A percentile compares a stretch with the other conserved stretches of the same genome.
Conservation (phyloP, 2,888 invertebrate genomes). For the Nipponacmea schrenckii region DNA sequence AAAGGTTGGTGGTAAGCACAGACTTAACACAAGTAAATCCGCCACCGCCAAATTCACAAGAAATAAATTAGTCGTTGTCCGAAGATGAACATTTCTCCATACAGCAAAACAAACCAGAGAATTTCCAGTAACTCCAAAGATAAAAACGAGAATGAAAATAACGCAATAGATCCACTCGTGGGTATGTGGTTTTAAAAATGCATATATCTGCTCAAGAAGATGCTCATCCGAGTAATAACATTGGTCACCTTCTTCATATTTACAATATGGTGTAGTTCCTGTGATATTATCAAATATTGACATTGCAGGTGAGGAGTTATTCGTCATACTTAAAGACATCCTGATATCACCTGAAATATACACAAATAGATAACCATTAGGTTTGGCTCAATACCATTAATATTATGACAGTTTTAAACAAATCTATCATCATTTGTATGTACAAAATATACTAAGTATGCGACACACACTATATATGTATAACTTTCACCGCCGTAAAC, state of each 20-base stretch:
- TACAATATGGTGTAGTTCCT: background rate
- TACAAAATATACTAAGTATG: too few species aligned
- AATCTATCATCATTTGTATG: too few species aligned
- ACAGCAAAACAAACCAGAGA: slow-evolving; percentile 89
- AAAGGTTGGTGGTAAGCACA: slow-evolving; percentile 88
- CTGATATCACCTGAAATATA: too few species aligned
- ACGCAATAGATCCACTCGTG: slow-evolving; percentile 84
- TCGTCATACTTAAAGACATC: too few species aligned
- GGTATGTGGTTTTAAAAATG: slow-evolving; percentile 49
- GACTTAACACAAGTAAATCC: slow-evolving; percentile 88
- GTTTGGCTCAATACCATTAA: too few species aligned
- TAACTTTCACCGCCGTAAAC: too few species aligned
- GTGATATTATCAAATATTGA: too few species aligned
- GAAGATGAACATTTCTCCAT: slow-evolving; percentile 86
- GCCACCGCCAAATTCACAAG: slow-evolving; percentile 87
- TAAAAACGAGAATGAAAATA: slow-evolving; percentile 81
- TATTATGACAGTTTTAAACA: too few species aligned
- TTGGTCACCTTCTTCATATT: slow-evolving; percentile 14
- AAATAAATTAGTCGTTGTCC: slow-evolving; percentile 93
- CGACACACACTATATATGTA: too few species aligned
- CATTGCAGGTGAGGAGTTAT: too few species aligned
- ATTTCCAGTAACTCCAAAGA: slow-evolving; percentile 87
- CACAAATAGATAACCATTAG: too few species aligned
- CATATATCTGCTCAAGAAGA: slow-evolving; percentile 41
- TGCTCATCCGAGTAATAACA: slow-evolving; percentile 33